These are phyloP conservation scores for Exaiptasia diaphana DNA, from an alignment of 64 coral and sea anemone species.

Conservation along the genomic window DNA sequence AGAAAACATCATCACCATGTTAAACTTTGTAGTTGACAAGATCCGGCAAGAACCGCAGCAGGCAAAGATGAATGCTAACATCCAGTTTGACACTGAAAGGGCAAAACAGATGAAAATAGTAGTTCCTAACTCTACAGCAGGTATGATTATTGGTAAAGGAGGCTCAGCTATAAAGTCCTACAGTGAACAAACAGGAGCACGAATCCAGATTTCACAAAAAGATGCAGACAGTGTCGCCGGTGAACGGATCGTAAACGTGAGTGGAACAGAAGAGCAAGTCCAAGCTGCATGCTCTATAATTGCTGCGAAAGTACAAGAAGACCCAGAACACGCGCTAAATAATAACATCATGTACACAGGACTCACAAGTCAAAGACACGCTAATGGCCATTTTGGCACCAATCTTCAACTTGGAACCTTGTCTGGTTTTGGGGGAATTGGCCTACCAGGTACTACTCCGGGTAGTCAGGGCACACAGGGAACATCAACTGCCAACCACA, in stretches of 20 bases:
- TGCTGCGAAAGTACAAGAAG: slow-evolving; percentile 84
- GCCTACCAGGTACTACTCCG: slow-evolving; percentile 37
- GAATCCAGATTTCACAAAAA: slow-evolving; percentile 97
- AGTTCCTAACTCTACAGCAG: slow-evolving; percentile 94
- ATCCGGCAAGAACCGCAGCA: slow-evolving; percentile 87
- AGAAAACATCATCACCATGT: slow-evolving; percentile 86
- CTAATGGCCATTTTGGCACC: slow-evolving; percentile 58
- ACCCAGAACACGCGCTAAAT: slow-evolving; percentile 93
- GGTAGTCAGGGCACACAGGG: slow-evolving; percentile 28
- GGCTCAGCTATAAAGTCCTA: slow-evolving; percentile 85
- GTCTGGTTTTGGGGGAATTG: slow-evolving; percentile 79
- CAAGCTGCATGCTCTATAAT: slow-evolving; percentile 79
- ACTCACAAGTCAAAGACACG: slow-evolving; percentile 21
- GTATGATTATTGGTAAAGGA: slow-evolving; percentile 94
- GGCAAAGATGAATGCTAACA: slow-evolving; percentile 57
- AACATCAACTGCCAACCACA: slow-evolving; percentile 65
- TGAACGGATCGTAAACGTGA: slow-evolving; percentile 76
- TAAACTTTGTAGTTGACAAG: slow-evolving; percentile 94
- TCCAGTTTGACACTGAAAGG: slow-evolving; percentile 76
- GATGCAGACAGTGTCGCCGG: slow-evolving; percentile 84
- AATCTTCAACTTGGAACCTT: slow-evolving; percentile 47
- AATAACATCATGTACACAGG: slow-evolving; percentile 94
- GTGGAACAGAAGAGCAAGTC: slow-evolving; percentile 78
- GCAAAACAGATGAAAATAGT: slow-evolving; percentile 95
- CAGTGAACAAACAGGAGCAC: slow-evolving; percentile 88